A percentile compares a stretch with the other conserved stretches of the same genome.
Conservation (phyloP, 2,797 vertebrate species). For the Labeo calbasu region DNA sequence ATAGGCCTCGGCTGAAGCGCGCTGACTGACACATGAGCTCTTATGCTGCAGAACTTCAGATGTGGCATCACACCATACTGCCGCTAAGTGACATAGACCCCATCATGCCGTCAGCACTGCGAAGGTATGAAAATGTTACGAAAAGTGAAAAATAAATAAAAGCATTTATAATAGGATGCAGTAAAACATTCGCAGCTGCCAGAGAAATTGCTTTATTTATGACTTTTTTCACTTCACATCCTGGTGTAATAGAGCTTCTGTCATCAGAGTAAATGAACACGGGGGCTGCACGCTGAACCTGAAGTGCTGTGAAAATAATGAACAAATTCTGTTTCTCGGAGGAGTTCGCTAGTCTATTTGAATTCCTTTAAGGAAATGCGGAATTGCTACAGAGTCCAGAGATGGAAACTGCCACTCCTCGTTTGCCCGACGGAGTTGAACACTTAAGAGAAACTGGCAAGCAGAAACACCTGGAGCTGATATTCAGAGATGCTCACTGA, state of each 20-base stretch:
- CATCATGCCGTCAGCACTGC: not conserved
- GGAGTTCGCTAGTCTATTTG: constrained; percentile 20
- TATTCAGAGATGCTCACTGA: constrained; percentile 39
- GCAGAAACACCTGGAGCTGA: constrained; percentile 39
- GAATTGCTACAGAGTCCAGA: constrained; percentile 49
- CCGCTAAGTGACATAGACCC: not conserved
- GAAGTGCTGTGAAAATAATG: constrained; percentile 44
- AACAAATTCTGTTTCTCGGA: constrained; percentile 45
- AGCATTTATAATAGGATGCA: constrained; percentile 18
- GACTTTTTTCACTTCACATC: constrained; percentile 34
- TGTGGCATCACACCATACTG: constrained; percentile 3
- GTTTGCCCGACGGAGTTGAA: constrained; percentile 33
- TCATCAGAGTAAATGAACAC: constrained; percentile 45
- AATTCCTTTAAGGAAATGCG: constrained; percentile 46
- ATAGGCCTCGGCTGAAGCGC: constrained; percentile 4
- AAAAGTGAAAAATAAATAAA: constrained; percentile 32
- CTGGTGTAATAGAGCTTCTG: constrained; percentile 31
- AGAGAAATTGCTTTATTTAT: constrained; percentile 42
- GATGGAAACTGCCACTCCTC: constrained; percentile 52
- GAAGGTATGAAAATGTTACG: constrained; percentile 12
- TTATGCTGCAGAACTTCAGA: constrained; percentile 10
- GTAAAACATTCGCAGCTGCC: constrained; percentile 23
- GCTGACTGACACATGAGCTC: constrained; percentile 10
- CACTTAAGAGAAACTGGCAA: constrained; percentile 21
- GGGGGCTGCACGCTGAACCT: constrained; percentile 26